These are phyloP conservation scores for Chloroceryle aenea DNA, from an alignment of 2,113 vertebrate species.

Conservation along the genomic window DNA sequence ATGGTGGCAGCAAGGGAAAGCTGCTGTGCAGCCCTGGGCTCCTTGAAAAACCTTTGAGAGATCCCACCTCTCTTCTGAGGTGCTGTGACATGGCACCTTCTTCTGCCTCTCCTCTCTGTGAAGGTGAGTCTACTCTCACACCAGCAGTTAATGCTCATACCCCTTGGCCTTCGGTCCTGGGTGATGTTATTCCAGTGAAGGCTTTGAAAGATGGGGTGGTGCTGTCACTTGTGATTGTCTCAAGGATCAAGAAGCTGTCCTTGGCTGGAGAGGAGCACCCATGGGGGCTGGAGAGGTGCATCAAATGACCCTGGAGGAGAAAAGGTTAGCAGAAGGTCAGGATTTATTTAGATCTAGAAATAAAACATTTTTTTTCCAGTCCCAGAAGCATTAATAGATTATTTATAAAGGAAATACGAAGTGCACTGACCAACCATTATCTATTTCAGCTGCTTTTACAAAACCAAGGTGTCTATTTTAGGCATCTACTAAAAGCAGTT, in stretches of 20 bases:
- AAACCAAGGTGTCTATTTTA: background rate
- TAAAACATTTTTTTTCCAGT: background rate
- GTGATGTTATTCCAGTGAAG: background rate
- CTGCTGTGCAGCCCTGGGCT: background rate
- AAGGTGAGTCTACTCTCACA: background rate
- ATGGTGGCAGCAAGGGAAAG: background rate
- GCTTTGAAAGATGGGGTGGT: background rate
- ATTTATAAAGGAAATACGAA: constrained; percentile 29
- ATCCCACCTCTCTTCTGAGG: background rate
- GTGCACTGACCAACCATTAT: background rate
- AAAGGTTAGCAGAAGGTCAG: background rate
- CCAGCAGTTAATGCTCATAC: rapidly evolving
- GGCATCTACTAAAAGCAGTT: background rate
- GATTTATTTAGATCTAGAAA: constrained; percentile 13
- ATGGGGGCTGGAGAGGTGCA: background rate
- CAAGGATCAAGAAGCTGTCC: background rate
- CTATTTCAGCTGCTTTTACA: background rate
- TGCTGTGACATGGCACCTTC: background rate
- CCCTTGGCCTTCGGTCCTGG: background rate
- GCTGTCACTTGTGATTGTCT: background rate
- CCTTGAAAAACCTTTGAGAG: background rate
- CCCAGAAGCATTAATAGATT: background rate
- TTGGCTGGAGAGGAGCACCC: background rate
- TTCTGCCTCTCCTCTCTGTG: background rate
- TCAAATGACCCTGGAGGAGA: background rate